phyloP scores from a whole-genome alignment of 2,113 vertebrate genomes.

The Rhodinocichla rosea region DNA sequence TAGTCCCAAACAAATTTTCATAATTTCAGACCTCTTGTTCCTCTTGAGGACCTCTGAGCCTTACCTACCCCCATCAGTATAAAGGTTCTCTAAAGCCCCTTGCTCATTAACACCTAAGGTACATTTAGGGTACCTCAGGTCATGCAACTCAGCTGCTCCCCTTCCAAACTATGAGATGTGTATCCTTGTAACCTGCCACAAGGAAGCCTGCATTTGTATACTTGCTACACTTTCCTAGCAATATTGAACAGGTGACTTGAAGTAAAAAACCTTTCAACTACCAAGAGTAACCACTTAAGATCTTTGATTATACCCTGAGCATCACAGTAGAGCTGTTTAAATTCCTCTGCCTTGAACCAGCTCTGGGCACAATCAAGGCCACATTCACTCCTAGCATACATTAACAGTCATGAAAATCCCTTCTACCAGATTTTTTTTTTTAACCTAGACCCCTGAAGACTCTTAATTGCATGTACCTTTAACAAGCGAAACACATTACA shows the following conservation, averaged over 20 bases:
- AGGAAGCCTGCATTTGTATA: background rate
- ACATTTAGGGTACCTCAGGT: background rate
- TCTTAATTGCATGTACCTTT: background rate
- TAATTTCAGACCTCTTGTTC: background rate
- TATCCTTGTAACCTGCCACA: background rate
- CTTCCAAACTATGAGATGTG: background rate
- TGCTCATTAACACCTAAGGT: background rate
- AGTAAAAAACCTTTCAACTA: background rate
- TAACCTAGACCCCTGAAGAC: background rate
- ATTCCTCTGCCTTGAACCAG: background rate
- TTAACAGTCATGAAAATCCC: background rate
- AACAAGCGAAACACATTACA: background rate
- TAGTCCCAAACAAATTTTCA: background rate
- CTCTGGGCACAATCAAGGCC: background rate
- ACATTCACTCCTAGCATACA: background rate
- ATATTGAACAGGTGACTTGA: background rate
- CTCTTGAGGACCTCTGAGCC: background rate
- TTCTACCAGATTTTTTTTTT: background rate
- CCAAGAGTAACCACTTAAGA: background rate
- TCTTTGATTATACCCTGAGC: background rate
- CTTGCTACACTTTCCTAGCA: background rate
- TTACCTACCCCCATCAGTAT: background rate
- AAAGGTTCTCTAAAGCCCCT: background rate
- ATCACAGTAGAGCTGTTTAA: background rate
- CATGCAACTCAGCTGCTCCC: background rate